Evolutionary conservation across 2,888 invertebrate species (phyloP).

Genomic region (Pristionchus exspectatus): DNA sequence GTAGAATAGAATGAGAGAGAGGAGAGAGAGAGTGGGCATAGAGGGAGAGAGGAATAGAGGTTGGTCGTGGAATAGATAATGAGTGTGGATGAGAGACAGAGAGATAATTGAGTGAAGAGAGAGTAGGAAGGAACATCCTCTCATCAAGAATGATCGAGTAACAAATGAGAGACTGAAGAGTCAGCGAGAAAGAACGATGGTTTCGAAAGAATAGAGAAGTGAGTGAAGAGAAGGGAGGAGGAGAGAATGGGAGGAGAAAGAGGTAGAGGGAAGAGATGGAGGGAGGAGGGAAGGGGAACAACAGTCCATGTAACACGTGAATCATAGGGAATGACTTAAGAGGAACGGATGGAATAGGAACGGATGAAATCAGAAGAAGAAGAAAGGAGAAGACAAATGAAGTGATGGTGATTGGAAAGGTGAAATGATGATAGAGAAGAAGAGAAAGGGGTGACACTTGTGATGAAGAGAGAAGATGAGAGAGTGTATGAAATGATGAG

Average conservation of each 20-base stretch:
- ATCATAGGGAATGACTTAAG: conserved; percentile 41
- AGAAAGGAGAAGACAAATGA: neutral
- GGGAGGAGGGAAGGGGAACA: conserved; percentile 17
- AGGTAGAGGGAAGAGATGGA: neutral
- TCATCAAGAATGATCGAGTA: conserved; percentile 44
- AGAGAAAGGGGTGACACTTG: neutral
- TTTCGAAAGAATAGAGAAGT: conserved; percentile 24
- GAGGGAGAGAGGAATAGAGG: neutral
- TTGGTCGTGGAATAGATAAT: conserved; percentile 22
- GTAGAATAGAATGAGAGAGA: neutral
- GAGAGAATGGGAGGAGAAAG: neutral
- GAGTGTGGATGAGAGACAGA: conserved; percentile 25
- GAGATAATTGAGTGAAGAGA: conserved; percentile 43
- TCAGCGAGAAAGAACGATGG: conserved; percentile 27
- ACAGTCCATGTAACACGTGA: conserved; percentile 50
- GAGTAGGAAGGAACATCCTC: conserved; percentile 45
- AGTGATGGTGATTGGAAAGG: conserved; percentile 40
- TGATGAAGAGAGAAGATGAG: neutral
- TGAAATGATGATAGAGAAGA: conserved; percentile 32
- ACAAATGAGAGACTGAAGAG: conserved; percentile 44
- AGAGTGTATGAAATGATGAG: neutral
- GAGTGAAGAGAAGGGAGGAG: conserved; percentile 12
- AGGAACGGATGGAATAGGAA: neutral
- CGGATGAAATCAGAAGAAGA: conserved; percentile 43
- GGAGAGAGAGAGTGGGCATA: neutral